These are phyloP conservation scores for Panthera tigris DNA, from an alignment of 2,113 vertebrate genomes.

Conservation along the genomic window DNA sequence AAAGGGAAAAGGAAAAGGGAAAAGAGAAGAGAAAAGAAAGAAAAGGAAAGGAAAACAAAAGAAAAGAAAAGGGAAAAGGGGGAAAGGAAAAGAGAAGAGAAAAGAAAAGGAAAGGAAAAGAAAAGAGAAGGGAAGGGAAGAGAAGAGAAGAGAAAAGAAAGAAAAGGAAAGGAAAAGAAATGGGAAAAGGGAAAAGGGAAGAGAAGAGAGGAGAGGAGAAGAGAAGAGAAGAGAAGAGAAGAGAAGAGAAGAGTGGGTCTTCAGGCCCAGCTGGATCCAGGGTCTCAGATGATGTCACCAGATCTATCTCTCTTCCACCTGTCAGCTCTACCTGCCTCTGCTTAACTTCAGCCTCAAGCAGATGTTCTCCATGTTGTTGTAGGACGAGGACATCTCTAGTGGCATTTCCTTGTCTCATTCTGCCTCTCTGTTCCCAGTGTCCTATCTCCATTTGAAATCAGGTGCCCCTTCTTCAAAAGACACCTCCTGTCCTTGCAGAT, in stretches of 20 bases:
- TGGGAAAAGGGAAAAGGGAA: too few relatives aligned
- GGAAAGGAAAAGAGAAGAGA: background rate
- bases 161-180: too few relatives aligned
- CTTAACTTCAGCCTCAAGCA: background rate
- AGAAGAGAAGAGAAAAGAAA: too few relatives aligned
- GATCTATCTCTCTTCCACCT: too few relatives aligned
- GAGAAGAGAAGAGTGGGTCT: too few relatives aligned
- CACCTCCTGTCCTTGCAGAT: background rate
- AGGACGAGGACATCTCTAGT: background rate
- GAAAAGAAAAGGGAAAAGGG: fast-evolving
- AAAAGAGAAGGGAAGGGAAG: too few relatives aligned
- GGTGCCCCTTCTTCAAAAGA: background rate
- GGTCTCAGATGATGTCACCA: background rate
- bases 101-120: background rate
- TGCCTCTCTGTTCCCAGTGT: background rate
- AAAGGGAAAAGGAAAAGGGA: background rate
- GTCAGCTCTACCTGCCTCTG: background rate
- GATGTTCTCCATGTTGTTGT: background rate
- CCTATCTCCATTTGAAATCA: background rate
- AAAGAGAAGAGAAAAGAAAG: too few relatives aligned
- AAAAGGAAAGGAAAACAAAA: too few relatives aligned
- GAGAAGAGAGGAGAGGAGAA: fast-evolving
- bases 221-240: background rate
- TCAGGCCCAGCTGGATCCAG: background rate
- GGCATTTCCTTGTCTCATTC: background rate